Conservation (phyloP, 2,797 vertebrate species). For the Cynopterus sphinx region DNA sequence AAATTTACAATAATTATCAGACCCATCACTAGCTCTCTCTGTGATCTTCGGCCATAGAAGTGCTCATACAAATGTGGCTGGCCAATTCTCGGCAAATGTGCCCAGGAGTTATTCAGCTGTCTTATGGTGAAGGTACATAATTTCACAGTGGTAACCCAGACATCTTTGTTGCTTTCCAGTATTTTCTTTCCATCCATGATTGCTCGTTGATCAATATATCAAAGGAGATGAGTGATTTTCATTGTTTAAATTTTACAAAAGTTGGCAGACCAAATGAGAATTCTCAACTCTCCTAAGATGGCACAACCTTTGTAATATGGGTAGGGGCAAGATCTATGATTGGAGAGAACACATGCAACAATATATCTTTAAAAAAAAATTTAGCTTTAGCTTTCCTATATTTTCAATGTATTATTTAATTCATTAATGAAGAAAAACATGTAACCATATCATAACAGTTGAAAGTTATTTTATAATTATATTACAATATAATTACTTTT, state of each 20-base stretch:
- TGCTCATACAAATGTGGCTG: not conserved
- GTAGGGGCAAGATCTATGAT: not conserved
- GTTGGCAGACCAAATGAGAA: not conserved
- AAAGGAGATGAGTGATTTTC: not conserved
- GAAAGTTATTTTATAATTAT: constrained; percentile 34
- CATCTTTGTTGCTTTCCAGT: not conserved
- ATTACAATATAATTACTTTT: not conserved
- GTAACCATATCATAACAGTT: not conserved
- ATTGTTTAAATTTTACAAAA: not conserved
- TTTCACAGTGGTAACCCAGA: not conserved
- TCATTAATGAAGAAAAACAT: not conserved
- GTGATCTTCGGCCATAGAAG: too few species aligned
- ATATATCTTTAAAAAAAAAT: not conserved
- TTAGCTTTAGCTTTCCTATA: not conserved
- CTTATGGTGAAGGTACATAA: not conserved
- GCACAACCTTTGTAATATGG: not conserved
- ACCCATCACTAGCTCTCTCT: not conserved
- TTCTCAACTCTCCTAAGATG: not conserved
- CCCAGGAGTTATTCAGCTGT: not conserved
- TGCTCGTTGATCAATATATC: not conserved
- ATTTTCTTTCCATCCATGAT: not conserved
- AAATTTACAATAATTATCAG: not conserved
- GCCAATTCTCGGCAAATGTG: not conserved
- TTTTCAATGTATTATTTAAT: not conserved
- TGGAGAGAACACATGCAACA: not conserved